Base-by-base conservation (phyloP, 2,888 invertebrate genomes). In the Nemotelus pantherinus region DNA sequence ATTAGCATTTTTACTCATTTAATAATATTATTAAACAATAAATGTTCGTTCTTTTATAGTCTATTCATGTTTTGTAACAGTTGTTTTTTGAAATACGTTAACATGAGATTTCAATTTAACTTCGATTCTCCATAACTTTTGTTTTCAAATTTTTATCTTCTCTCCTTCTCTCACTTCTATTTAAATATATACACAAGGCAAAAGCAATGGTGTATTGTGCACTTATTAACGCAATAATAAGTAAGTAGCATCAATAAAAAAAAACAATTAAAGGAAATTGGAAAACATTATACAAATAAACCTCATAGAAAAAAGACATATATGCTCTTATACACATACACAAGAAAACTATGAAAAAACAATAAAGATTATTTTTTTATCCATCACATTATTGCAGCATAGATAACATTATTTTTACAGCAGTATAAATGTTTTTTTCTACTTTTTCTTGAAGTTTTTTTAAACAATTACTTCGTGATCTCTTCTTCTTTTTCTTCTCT, bases 331-430 rank as follows among this genome's bases (percentile, higher is more conserved):
- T 74, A 74, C 74, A 63, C 63, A 48, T 74, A 57, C n/a, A 43
- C n/a, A 47, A 74, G 45, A 72, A 45, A 45, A 58, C 7, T 60
- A 48, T 9, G 47, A 44, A 72, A 47, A 58, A 44, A 72, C n/a
- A 45, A n/a, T 43, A 63, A 63, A 57, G 10, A 57, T n/a, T 43
- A 3, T 3, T 25, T 25, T 63, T 63, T 39, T 60, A 50, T 74
- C 74, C 74, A 74, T 74, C 74, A 74, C 74, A 74, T 74, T 74
- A 63, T 74, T 74, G 60, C 70, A 70, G 70, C 55, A 25, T 47
- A 70, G 70, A 70, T 9, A 70, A 10, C 4, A 47, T 67, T n/a
- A 50, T 39, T 67, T 3, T 67, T 67, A 48, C 50, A 48, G 41
- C 25, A 67, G n/a, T 65, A 65, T 65, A 47, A 65, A 65, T 65